Percentiles rank a stretch among this genome's conserved stretches.
phyloP scores from a whole-genome alignment of 2,888 invertebrate genomes.

The Junonia oenone region DNA sequence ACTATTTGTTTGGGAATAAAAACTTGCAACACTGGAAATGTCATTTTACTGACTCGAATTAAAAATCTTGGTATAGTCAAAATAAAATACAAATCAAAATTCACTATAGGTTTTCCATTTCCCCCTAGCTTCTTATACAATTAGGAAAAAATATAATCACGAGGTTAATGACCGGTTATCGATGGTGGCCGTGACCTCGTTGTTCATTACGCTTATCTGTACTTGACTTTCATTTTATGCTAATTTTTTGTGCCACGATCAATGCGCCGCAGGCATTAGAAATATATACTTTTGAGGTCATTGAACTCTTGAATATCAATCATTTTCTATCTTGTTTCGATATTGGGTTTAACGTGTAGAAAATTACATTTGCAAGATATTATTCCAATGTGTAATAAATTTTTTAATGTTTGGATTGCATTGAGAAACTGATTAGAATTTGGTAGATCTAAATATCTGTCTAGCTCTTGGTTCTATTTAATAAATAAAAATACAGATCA shows the following conservation, averaged over 20 bases:
- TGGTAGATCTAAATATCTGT: no score
- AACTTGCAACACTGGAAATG: no score
- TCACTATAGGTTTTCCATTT: neutral
- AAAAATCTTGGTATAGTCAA: no score
- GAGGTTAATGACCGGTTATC: constrained; percentile 26
- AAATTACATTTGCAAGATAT: neutral
- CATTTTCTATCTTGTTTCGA: neutral
- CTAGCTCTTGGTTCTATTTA: no score
- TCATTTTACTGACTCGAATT: no score
- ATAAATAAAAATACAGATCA: no score
- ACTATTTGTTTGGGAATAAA: no score
- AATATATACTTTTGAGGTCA: neutral
- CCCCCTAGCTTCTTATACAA: no score
- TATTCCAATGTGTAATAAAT: neutral
- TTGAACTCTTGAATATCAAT: neutral
- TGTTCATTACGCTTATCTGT: constrained; percentile 5
- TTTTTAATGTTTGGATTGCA: no score
- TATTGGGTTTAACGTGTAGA: neutral
- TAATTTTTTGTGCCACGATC: neutral
- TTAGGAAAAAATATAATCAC: no score
- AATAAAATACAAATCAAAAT: no score
- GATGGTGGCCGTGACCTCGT: constrained; percentile 25
- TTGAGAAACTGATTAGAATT: no score
- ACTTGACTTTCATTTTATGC: constrained; percentile 9
- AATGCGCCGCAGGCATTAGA: neutral